These are phyloP conservation scores for Torymus texanus DNA, from an alignment of 2,888 invertebrate species.

Conservation along the genomic window DNA sequence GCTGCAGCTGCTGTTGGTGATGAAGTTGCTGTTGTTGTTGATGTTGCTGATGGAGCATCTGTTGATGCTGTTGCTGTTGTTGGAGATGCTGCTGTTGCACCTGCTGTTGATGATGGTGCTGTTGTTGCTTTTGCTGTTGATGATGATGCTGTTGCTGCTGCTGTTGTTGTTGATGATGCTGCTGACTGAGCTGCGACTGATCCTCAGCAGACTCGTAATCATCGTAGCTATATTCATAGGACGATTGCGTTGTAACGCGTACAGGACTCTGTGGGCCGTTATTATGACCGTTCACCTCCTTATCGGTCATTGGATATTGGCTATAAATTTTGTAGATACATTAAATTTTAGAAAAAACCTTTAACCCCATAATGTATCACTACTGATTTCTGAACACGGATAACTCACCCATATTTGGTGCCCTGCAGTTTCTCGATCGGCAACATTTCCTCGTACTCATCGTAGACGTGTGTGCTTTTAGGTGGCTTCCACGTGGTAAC, in stretches of 20 bases:
- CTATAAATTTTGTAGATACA: constrained; percentile 8
- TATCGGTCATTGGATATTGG: constrained; percentile 11
- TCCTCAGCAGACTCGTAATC: constrained; percentile 62
- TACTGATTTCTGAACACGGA: no score
- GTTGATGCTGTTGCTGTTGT: no score
- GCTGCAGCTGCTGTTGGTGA: no score
- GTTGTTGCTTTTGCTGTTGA: no score
- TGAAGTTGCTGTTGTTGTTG: constrained; percentile 7
- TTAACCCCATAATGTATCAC: no score
- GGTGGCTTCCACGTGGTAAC: constrained; percentile 73
- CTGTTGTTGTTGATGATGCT: constrained; percentile 54
- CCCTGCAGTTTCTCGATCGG: constrained; percentile 67
- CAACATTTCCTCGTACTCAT: constrained; percentile 60
- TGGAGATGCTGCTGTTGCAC: constrained; percentile 6
- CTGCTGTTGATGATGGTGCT: no score
- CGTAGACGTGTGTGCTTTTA: constrained; percentile 42
- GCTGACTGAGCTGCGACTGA: constrained; percentile 34
- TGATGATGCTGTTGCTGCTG: constrained; percentile 35
- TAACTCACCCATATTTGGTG: constrained; percentile 28
- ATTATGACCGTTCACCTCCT: constrained; percentile 52
- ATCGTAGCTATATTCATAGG: constrained; percentile 65
- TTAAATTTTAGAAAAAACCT: no score
- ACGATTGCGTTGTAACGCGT: constrained; percentile 11
- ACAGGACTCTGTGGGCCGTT: constrained; percentile 56
- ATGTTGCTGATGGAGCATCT: not conserved